Evolutionary conservation across 2,113 vertebrate species (phyloP).

Genomic region (Chaetorhynchus papuensis): DNA sequence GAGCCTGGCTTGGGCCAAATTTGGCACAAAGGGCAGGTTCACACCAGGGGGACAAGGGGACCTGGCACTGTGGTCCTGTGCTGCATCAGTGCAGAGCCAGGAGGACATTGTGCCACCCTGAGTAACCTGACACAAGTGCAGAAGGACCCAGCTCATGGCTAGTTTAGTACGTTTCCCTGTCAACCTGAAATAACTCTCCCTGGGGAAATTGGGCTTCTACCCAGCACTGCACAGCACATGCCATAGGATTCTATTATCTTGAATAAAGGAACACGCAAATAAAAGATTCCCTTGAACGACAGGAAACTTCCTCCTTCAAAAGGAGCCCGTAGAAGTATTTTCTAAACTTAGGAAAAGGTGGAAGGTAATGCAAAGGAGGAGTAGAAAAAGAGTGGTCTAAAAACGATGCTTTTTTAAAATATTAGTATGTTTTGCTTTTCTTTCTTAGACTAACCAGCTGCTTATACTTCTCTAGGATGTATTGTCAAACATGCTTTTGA

Average conservation of each 20-base stretch:
- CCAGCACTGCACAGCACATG: neutral
- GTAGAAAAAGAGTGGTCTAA: neutral
- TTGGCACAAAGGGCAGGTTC: accelerated
- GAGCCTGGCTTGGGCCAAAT: neutral
- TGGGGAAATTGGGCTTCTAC: neutral
- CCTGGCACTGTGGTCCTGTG: neutral
- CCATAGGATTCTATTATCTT: neutral
- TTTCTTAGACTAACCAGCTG: neutral
- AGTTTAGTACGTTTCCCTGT: neutral
- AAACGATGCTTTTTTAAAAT: neutral
- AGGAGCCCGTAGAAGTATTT: neutral
- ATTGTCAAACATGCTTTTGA: neutral
- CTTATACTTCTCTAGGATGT: neutral
- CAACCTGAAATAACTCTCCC: neutral
- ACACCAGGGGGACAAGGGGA: neutral
- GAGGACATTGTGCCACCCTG: accelerated
- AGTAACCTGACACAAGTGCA: neutral
- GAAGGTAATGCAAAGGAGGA: accelerated
- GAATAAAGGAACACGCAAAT: neutral
- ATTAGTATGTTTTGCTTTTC: neutral
- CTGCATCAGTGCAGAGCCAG: neutral
- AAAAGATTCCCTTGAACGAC: neutral
- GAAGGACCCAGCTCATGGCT: neutral
- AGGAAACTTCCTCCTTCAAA: neutral
- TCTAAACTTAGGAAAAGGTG: neutral